Conservation (phyloP, 1,140 invertebrate species). For the Cyclargus thomasi region DNA sequence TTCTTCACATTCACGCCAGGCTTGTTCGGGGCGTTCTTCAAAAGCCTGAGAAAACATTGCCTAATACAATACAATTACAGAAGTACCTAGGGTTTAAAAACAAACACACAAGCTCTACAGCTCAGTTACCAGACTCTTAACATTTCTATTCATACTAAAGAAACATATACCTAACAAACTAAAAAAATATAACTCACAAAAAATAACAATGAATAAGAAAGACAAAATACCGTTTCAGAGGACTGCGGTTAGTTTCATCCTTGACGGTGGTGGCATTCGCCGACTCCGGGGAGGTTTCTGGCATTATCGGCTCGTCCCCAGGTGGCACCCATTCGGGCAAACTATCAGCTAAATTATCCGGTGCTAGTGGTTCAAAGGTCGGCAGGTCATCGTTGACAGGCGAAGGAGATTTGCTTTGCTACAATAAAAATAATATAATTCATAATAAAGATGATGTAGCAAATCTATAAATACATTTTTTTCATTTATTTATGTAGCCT, state of each 20-base stretch:
- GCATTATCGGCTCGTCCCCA: conserved; percentile 49
- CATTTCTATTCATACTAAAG: no score
- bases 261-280: conserved; percentile 29
- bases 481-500: no score
- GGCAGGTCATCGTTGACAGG: conserved; percentile 39
- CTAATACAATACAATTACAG: no score
- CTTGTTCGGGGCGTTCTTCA: conserved; percentile 58
- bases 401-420: conserved; percentile 58
- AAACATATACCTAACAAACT: background rate
- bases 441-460: no score
- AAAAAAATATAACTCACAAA: conserved; percentile 17
- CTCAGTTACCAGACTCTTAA: no score
- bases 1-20: conserved; percentile 51
- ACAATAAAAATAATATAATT: conserved; percentile 20
- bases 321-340: conserved; percentile 55
- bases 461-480: no score
- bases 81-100: no score
- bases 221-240: conserved; percentile 59
- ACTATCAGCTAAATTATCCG: conserved; percentile 38
- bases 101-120: no score
- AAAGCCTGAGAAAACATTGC: conserved; percentile 34
- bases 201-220: no score
- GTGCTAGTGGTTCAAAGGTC: conserved; percentile 27
- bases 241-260: conserved; percentile 51
- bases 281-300: conserved; percentile 42